A percentile compares a stretch with the other conserved stretches of the same genome.
Evolutionary conservation across 1,140 invertebrate species (phyloP).

Genomic region (Tachypleus tridentatus): DNA sequence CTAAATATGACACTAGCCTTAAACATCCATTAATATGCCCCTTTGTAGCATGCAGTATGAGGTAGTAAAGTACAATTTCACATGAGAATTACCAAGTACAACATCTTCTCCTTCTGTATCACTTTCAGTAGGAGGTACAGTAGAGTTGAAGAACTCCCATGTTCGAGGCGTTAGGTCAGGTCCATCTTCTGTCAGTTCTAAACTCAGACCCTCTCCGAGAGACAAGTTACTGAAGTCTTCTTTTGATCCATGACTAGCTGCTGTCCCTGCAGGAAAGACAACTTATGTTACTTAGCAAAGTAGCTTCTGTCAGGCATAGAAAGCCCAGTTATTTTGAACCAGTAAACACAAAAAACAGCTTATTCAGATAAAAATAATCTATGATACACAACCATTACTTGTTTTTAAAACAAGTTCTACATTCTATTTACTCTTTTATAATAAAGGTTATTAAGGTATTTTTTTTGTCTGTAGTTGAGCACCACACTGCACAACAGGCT

Average conservation of each 20-base stretch:
- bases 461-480: no score
- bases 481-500: no score
- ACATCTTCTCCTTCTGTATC: conserved; percentile 24
- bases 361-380: background rate
- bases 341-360: background rate
- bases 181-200: conserved; percentile 23
- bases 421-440: no score
- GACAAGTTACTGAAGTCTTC: conserved; percentile 15
- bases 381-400: no score
- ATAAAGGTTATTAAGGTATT: no score
- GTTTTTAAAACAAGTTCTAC: no score
- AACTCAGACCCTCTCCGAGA: conserved; percentile 3
- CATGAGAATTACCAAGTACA: conserved; percentile 16
- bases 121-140: conserved; percentile 5
- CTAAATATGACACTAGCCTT: no score
- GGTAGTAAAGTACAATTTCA: no score
- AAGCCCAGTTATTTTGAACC: background rate
- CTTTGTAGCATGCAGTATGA: no score
- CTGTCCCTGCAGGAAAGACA: background rate
- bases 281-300: background rate
- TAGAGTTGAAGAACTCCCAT: conserved; percentile 12
- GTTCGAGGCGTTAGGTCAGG: conserved; percentile 19
- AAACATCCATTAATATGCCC: no score
- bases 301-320: background rate
- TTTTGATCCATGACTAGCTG: conserved; percentile 9